Base-by-base conservation (phyloP, 2,888 invertebrate species). In the Drosophila colorata region DNA sequence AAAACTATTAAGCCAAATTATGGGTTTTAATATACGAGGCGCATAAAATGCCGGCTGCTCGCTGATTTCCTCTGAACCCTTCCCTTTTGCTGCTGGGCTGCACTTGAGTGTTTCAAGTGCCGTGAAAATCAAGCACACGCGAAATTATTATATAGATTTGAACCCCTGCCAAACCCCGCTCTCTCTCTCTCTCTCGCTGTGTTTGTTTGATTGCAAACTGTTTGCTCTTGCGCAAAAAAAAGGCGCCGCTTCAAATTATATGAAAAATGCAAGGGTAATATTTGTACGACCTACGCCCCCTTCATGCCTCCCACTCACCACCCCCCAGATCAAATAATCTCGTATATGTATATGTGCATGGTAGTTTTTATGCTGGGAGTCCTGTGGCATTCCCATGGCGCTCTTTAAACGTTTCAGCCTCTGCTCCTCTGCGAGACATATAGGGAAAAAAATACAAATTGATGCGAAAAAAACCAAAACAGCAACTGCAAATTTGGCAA, bases 1-100 rank as follows among this genome's bases (percentile, higher is more conserved):
- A 80, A 86, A 90, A 89, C 88, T 90, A 90, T 90, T 89, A 90
- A 90, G 81, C 75, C 89, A 90, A 90, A 90, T 90, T 90, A 90
- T 90, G 90, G 90, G 90, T 90, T 90, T 90, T 89, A 88, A 87
- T 87, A 85, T 87, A 87, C 87, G 74, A 69, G 57, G 43, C 81
- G 61, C 58, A 81, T 79, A 73, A 80, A 80, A 73, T 80, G 80
- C 78, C 80, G 79, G 68, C 76, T 65, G 74, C 49, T 70, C 55
- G 59, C 78, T 76, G 72, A 66, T 52, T 75, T 74, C 28, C 35
- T 48, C 20, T 28, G 14, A 11, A 63, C 52, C 68, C 49, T 18
- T 46, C 47, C 13, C 38, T 40, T 35, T n/a, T 14, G n/a, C 43
- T 13, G 16, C 51, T 16, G 41, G 33, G 38, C 57, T 33, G 66